phyloP scores from a whole-genome alignment of 1,140 invertebrate genomes.

The Listronotus bonariensis region DNA sequence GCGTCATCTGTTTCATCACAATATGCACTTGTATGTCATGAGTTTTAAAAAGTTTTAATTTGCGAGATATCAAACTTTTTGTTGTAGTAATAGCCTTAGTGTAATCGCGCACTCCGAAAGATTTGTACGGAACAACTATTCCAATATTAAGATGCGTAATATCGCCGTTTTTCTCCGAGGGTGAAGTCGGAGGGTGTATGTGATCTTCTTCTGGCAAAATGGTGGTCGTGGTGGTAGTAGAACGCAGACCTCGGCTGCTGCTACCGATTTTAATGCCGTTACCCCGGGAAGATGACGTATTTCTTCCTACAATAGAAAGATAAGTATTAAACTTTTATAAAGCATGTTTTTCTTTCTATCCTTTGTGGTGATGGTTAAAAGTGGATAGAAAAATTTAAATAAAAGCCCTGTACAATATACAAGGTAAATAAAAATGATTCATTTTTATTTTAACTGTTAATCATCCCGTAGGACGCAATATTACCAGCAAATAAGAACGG shows the following conservation, averaged over 20 bases:
- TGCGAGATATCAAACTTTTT: conserved; percentile 66
- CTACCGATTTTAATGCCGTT: conserved; percentile 50
- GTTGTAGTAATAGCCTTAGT: conserved; percentile 72
- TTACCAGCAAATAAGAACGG: too few species aligned
- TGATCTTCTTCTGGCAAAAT: conserved; percentile 48
- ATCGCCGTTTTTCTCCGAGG: conserved; percentile 32
- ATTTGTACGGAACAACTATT: conserved; percentile 75
- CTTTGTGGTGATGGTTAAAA: not conserved
- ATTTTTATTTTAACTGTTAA: too few species aligned
- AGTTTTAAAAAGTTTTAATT: conserved; percentile 68
- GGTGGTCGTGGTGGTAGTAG: conserved; percentile 48
- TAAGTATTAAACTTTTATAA: conserved; percentile 9
- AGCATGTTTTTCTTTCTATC: not conserved
- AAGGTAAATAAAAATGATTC: too few species aligned
- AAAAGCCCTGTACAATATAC: too few species aligned
- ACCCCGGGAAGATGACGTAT: conserved; percentile 41
- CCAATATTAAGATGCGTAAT: conserved; percentile 62
- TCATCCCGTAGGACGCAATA: too few species aligned
- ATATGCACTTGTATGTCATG: conserved; percentile 72
- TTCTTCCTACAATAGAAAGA: conserved; percentile 24
- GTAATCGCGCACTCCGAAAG: conserved; percentile 74
- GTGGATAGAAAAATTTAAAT: too few species aligned
- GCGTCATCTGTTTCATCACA: conserved; percentile 73
- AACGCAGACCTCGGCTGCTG: conserved; percentile 42
- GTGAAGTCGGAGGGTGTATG: conserved; percentile 45